phyloP scores from a whole-genome alignment of 2,113 vertebrate genomes.

The Beaufortia kweichowensis region DNA sequence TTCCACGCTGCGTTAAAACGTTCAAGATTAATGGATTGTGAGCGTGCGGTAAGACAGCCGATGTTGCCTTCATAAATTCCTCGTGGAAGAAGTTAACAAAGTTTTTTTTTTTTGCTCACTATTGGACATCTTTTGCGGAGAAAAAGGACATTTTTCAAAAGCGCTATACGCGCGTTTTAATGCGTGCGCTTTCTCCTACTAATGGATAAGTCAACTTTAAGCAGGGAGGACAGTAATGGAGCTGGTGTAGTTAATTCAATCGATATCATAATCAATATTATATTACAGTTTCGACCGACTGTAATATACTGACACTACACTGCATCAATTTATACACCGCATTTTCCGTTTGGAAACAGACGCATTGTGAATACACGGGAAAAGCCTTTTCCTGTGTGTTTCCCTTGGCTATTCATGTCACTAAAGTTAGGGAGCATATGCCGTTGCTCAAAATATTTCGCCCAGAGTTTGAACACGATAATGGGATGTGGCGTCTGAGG shows the following conservation, averaged over 20 bases:
- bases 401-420: background rate
- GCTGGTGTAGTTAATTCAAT: background rate
- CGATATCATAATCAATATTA: background rate
- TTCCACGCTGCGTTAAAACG: conserved; percentile 6
- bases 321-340: background rate
- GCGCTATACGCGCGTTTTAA: background rate
- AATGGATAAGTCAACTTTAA: conserved; percentile 9
- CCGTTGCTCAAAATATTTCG: conserved; percentile 31
- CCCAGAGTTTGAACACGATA: conserved; percentile 43
- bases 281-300: background rate
- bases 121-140: conserved; percentile 11
- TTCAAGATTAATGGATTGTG: conserved; percentile 41
- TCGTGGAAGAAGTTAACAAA: conserved; percentile 17
- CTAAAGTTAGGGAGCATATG: conserved; percentile 13
- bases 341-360: background rate
- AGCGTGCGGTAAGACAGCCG: background rate
- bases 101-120: background rate
- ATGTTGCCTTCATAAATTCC: background rate
- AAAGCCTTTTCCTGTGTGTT: too few relatives aligned
- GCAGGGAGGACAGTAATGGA: background rate
- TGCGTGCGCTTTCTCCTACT: background rate
- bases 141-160: background rate
- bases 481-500: conserved; percentile 50
- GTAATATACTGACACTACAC: background rate
- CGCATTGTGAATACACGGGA: background rate